Percentiles rank a stretch among this genome's conserved stretches.
phyloP scores from a whole-genome alignment of 2,797 vertebrate species.

The Pangasius djambal region DNA sequence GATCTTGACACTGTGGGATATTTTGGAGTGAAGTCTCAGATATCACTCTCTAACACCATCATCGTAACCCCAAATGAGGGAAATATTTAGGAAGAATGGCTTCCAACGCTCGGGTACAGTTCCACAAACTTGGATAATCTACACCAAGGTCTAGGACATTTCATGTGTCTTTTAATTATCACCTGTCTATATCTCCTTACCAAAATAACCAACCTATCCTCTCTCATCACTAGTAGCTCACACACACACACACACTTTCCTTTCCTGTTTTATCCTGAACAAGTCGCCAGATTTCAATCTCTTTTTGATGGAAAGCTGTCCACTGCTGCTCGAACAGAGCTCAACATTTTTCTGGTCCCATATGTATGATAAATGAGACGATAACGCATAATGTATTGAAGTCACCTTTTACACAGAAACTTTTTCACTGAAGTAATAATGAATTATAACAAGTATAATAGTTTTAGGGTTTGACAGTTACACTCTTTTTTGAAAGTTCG shows the following conservation, averaged over 20 bases:
- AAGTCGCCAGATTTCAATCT: constrained; percentile 76
- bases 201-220: background rate
- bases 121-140: background rate
- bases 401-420: constrained; percentile 84
- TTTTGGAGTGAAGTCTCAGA: background rate
- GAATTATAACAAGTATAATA: constrained; percentile 79
- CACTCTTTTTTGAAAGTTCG: constrained; percentile 61
- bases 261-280: background rate
- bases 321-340: constrained; percentile 69
- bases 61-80: background rate
- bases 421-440: constrained; percentile 79
- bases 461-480: constrained; percentile 73
- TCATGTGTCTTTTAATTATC: background rate
- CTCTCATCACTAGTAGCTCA: background rate
- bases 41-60: background rate
- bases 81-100: background rate
- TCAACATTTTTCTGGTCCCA: constrained; percentile 63
- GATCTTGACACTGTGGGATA: background rate
- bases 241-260: background rate
- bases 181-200: background rate
- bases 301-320: constrained; percentile 80
- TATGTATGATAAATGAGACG: constrained; percentile 82
- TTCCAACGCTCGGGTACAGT: background rate
- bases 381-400: constrained; percentile 85
- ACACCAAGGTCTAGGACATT: background rate